Base-by-base conservation (phyloP, 2,888 invertebrate species). In the Epistrophe grossulariae region DNA sequence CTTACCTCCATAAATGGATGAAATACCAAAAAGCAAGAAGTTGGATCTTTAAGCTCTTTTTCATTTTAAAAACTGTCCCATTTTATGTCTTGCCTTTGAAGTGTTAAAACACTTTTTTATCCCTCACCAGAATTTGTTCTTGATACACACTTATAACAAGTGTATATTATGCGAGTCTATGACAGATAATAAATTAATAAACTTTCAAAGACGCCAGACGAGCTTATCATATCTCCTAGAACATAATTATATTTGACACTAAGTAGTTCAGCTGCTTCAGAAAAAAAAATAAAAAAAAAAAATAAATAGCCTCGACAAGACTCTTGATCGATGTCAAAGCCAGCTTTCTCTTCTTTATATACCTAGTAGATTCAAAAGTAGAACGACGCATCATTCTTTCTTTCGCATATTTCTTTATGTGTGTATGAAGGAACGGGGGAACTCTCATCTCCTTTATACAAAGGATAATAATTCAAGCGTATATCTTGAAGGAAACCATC, bases 191-290 rank as follows among this genome's bases (percentile, higher is more conserved):
- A 72, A 64, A 72, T 45, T 72, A 62, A 55, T 52, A 7, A 59
- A 24, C 71, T 62, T 45, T 19, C 31, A 35, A 45, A 45, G 62
- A 43, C 35, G 7, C 5, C 38, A 40, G n/a, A 15, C 59, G 31
- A 71, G 48, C 40, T 68, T 28, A 74, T 74, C 31, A 73, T 74
- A 35, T 70, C 45, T 24, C 17, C 8, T 38, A 5, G 24, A 50
- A 19, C 43, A 40, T 76, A 81, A 81, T 76, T 55, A 55, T 76
- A 59, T 72, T 68, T 72, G 72, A 72, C 52, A 68, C 55, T 72
- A 60, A 66, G 66, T 72, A 15, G 40, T 62, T 62, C 60, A 62
- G 35, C 48, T 50, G 48, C 17, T 13, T 31, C 17, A 5, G 8
- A 13, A 45, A 31, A 28, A 48, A 60, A 40, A 28, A 40, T 9